Evolutionary conservation across 2,797 vertebrate species (phyloP), one percentile per base, ranked within the genome.

Genomic region (Anniella stebbinsi): DNA sequence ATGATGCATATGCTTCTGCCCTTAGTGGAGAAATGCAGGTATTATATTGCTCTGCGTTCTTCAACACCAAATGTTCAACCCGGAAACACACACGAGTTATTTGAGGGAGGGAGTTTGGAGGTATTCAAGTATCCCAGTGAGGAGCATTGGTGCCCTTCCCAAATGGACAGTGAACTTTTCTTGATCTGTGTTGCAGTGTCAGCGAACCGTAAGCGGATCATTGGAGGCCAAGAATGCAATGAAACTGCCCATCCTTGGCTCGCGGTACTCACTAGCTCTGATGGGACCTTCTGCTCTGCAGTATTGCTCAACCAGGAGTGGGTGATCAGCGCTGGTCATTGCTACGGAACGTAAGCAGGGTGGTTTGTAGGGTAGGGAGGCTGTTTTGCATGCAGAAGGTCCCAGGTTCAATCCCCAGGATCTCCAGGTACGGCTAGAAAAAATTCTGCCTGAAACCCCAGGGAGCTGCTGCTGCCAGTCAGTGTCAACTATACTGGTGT

Each of bases 251-350:
- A 90, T 45, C 80, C 28, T 12, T 87, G 12, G 41, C 85, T 90
- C 6, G 85, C 4, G 8, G 8, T 41, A 45, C 2, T 90, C n/a
- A 77, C 38, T 11, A 5, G 51, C 41, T n/a, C 28, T 3, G 0
- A 6, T 1, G 4, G 1, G 1, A 5, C 36, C 2, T 41, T 25
- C 12, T 90, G 89, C 4, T 1, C 57, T 41, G 93, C 93, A 12
- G 83, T 80, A 13, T 60, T 91, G 76, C 70, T 94, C 72, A 78
- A 88, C 38, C 9, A 80, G 0, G 73, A 93, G 1, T 94, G 94
- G 93, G 87, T 90, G 83, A 30, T 93, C 33, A 90, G 91, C 0
- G 92, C 91, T 87, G 92, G 85, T 30, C 91, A 90, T 72, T 94
- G 93, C 91, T 92, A 88, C 81, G 17, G 9, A 17, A 41, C n/a